Evolutionary conservation across 2,113 vertebrate species (phyloP).

Genomic region (Lampris megalopsis): DNA sequence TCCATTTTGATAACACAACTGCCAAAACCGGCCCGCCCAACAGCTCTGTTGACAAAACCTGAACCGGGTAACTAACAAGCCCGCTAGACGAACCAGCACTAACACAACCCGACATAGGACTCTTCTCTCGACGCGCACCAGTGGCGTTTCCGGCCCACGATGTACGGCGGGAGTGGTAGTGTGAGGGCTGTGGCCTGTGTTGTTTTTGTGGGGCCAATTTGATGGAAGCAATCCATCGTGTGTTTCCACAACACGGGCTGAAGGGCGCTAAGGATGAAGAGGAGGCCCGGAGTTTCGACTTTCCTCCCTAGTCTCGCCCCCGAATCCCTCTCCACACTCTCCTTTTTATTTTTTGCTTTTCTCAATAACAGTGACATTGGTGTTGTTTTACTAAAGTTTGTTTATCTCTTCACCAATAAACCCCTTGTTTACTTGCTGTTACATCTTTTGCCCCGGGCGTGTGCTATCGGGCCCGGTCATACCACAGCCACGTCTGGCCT

Average conservation of each 20-base stretch:
- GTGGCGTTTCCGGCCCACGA: slow-evolving; percentile 36
- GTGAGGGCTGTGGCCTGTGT: slow-evolving; percentile 47
- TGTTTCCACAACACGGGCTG: slow-evolving; percentile 67
- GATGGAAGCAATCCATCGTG: slow-evolving; percentile 63
- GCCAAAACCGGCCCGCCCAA: slow-evolving; percentile 18
- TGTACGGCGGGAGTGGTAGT: slow-evolving; percentile 31
- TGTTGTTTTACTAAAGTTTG: slow-evolving; percentile 23
- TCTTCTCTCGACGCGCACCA: slow-evolving; percentile 37
- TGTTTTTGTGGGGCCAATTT: slow-evolving; percentile 32
- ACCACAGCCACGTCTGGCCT: background rate
- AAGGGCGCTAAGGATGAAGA: slow-evolving; percentile 9
- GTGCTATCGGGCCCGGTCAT: slow-evolving; percentile 10
- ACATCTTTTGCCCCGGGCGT: slow-evolving; percentile 5
- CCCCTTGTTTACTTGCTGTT: background rate
- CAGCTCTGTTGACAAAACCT: slow-evolving; percentile 67
- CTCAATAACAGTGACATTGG: slow-evolving; percentile 16
- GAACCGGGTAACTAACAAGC: slow-evolving; percentile 55
- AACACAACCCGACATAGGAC: slow-evolving; percentile 50
- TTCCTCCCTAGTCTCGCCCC: too few species aligned
- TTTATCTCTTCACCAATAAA: slow-evolving; percentile 26
- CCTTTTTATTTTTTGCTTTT: background rate
- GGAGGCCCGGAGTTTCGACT: background rate
- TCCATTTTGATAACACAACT: slow-evolving; percentile 26
- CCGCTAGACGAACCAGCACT: slow-evolving; percentile 50
- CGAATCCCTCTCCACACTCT: too few species aligned